Base-by-base conservation (phyloP, 2,888 invertebrate genomes). In the Erebia epiphron region DNA sequence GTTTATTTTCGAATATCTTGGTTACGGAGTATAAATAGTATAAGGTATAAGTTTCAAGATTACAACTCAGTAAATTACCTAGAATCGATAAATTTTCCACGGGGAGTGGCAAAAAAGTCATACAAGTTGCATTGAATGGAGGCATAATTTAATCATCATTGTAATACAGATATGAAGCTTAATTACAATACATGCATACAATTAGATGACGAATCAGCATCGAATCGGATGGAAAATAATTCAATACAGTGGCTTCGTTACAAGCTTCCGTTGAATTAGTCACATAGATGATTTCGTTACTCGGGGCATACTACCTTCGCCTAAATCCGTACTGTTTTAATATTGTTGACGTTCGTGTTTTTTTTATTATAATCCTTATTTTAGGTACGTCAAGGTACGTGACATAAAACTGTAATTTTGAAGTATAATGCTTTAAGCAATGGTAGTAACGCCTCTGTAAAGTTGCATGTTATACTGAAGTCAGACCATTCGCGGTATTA, bases 151-250 rank as follows among this genome's bases (percentile, higher is more conserved):
- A 54, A 62, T 64, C 52, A 52, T 52, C 10, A 46, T 60, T 67
- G 65, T 67, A 21, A 56, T 54, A 56, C 26, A 18, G 56, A 62
- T 67, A 71, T 68, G 66, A 67, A 64, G 71, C 73, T 64, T 63
- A 64, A 72, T 73, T 66, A 73, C 64, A 72, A 67, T 67, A 69
- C 66, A 56, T 69, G 67, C 54, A 56, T 72, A 73, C 75, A 74
- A 77, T 75, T 76, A 75, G 73, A 75, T 77, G 76, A 76, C 71
- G 70, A 66, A 69, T 68, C 63, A 58, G 46, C 76, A 75, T 75
- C 71, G 70, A 64, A 69, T 68, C 63, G 58, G 50, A 65, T 70
- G 70, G 69, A 75, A 75, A 75, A 73, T 68, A 60, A 61, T 62
- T 62, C 46, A 62, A 62, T 49, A 21, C 62, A n/a, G 9, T 62